Evolutionary conservation across 2,888 invertebrate species (phyloP).

Genomic region (Orthosia incerta): DNA sequence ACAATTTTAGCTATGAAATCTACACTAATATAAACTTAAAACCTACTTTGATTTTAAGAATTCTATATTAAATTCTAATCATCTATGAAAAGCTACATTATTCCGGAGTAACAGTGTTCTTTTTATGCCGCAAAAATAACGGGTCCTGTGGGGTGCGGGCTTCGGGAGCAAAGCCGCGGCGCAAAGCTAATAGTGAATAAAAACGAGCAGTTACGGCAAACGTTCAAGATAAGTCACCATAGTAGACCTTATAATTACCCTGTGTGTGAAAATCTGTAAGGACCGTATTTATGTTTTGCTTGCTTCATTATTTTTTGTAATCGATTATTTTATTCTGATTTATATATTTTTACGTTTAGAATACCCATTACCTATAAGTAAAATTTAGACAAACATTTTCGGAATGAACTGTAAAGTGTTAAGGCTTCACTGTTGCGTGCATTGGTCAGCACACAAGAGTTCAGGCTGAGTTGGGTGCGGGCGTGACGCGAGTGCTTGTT

Average conservation of each 20-base stretch:
- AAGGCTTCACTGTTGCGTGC: conserved; percentile 1
- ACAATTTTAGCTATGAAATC: background rate
- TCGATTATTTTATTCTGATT: background rate
- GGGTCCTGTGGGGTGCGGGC: too few relatives aligned
- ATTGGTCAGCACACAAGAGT: background rate
- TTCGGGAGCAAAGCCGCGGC: too few relatives aligned
- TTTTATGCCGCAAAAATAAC: too few relatives aligned
- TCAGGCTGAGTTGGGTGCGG: conserved; percentile 5
- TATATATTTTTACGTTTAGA: background rate
- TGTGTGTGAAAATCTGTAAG: conserved; percentile 49
- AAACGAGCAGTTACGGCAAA: background rate
- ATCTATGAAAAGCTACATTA: too few relatives aligned
- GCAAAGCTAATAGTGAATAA: background rate
- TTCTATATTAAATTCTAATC: too few relatives aligned
- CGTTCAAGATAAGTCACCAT: background rate
- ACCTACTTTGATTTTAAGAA: too few relatives aligned
- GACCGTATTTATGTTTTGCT: conserved; percentile 9
- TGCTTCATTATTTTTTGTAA: background rate
- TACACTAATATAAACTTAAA: too few relatives aligned
- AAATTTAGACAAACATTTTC: background rate
- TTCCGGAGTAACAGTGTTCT: too few relatives aligned
- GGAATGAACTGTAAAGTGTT: background rate
- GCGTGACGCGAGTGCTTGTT: conserved; percentile 53
- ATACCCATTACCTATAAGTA: background rate
- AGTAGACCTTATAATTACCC: background rate